phyloP scores from a whole-genome alignment of 1,140 invertebrate genomes.

The Spodoptera frugiperda region DNA sequence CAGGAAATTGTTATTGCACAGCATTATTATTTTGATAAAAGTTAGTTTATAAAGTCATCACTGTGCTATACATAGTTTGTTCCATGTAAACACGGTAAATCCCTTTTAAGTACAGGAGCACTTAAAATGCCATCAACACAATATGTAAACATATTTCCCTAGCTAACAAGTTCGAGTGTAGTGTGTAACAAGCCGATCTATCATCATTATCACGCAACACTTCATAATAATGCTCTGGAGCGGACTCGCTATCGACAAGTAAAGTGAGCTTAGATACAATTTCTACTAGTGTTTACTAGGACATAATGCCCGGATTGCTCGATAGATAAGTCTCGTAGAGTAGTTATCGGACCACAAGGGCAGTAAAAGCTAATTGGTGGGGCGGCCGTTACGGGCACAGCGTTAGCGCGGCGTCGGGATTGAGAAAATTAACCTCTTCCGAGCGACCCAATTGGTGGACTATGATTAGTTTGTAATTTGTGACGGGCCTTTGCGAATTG shows the following conservation, averaged over 20 bases:
- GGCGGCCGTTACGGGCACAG: slow-evolving; percentile 68
- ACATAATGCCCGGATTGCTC: slow-evolving; percentile 61
- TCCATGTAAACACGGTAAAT: neutral
- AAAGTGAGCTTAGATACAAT: slow-evolving; percentile 48
- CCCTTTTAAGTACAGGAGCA: slow-evolving; percentile 9
- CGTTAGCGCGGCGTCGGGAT: slow-evolving; percentile 66
- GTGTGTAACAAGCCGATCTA: slow-evolving; percentile 5
- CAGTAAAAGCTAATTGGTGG: slow-evolving; percentile 80
- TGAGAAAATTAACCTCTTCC: slow-evolving; percentile 76
- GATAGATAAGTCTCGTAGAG: slow-evolving; percentile 75
- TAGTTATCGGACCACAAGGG: slow-evolving; percentile 77
- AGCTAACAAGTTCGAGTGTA: neutral
- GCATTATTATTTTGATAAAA: no score
- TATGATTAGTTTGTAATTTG: slow-evolving; percentile 81
- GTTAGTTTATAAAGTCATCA: no score
- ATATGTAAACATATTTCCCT: slow-evolving; percentile 2
- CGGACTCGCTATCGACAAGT: slow-evolving; percentile 18
- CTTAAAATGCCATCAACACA: slow-evolving; percentile 23
- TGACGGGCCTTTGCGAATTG: slow-evolving; percentile 63
- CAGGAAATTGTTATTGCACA: no score
- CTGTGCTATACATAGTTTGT: no score
- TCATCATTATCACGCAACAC: slow-evolving; percentile 31
- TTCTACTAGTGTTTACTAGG: slow-evolving; percentile 65
- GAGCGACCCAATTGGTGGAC: slow-evolving; percentile 71
- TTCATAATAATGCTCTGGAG: slow-evolving; percentile 26